Percentiles rank a stretch among this genome's conserved stretches.
Evolutionary conservation across 2,888 invertebrate genomes (phyloP).

Genomic region (Altica lythri): DNA sequence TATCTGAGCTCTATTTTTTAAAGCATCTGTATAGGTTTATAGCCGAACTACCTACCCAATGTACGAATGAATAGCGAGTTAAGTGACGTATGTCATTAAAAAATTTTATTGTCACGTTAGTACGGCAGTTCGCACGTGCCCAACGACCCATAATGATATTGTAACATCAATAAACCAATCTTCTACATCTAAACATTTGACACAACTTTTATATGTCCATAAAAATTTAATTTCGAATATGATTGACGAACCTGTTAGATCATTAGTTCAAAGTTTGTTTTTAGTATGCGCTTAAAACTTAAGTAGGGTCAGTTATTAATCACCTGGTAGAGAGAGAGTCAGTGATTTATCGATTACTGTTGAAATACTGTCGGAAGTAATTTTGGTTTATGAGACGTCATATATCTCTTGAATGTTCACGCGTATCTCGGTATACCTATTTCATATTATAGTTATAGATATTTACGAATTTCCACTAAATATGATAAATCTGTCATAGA

Average conservation of each 20-base stretch:
- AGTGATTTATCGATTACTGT: constrained; percentile 44
- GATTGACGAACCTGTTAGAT: constrained; percentile 56
- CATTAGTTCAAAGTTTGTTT: constrained; percentile 46
- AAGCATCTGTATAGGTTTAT: too few species aligned
- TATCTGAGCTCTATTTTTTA: too few species aligned
- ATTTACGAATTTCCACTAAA: too few species aligned
- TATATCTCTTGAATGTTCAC: constrained; percentile 36
- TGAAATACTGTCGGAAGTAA: constrained; percentile 33
- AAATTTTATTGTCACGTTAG: constrained; percentile 57
- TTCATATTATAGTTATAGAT: too few species aligned
- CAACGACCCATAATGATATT: constrained; percentile 57
- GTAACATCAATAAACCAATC: constrained; percentile 59
- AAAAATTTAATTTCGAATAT: constrained; percentile 58
- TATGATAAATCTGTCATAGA: too few species aligned
- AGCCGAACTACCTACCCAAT: too few species aligned
- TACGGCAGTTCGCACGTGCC: constrained; percentile 57
- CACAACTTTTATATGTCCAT: constrained; percentile 57
- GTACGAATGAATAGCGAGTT: constrained; percentile 36
- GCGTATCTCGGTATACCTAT: too few species aligned
- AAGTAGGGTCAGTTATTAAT: constrained; percentile 43
- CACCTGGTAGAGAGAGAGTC: constrained; percentile 35
- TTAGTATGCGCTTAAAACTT: constrained; percentile 36
- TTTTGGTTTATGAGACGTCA: constrained; percentile 40
- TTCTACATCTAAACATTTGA: constrained; percentile 55
- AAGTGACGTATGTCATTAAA: constrained; percentile 56